Base-by-base conservation (phyloP, 1,140 invertebrate species). In the Heliconius hermathena region DNA sequence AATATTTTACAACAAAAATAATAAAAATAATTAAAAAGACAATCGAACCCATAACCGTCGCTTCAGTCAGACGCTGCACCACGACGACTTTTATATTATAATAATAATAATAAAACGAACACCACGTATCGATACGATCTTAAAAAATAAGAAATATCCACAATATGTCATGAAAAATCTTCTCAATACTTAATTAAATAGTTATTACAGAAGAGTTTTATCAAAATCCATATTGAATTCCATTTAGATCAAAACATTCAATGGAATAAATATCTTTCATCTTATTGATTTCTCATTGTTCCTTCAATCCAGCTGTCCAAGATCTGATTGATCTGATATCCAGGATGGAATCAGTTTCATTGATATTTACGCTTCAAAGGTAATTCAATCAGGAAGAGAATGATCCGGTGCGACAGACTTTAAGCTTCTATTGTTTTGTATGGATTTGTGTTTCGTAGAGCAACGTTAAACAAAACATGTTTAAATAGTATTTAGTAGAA, bases 211-310 rank as follows among this genome's bases (percentile, higher is more conserved):
- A 57, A 57, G 1, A 22, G 6, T 57, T 57, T 22, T 22, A 57
- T 9, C 20, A 57, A 22, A 57, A 22, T 57, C 54, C n/a, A 3
- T 11, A 57, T 22, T 22, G 11, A n/a, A 57, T 22, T 57, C 13
- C 26, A 66, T 66, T 26, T 66, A 26, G 60, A 66, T 66, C 60
- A 13, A 66, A 66, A 29, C 60, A 8, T 29, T 66, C 60, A 16
- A 66, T 6, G 16, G 77, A 78, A 80, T 81, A 85, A 84, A 89
- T 89, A 90, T 88, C 83, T 89, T 86, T 87, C 86, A 84, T 78
- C 81, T 87, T 88, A 91, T 91, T 91, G 87, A 86, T 85, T 87
- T 88, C 86, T 85, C 85, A 90, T 91, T 88, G 88, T 90, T 85
- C 84, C 83, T 83, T 87, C 81, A 85, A 80, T 57, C 26, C 26